A percentile compares a stretch with the other conserved stretches of the same genome.
Conservation (phyloP, 2,888 invertebrate genomes). For the Nemapogon koenigi region DNA sequence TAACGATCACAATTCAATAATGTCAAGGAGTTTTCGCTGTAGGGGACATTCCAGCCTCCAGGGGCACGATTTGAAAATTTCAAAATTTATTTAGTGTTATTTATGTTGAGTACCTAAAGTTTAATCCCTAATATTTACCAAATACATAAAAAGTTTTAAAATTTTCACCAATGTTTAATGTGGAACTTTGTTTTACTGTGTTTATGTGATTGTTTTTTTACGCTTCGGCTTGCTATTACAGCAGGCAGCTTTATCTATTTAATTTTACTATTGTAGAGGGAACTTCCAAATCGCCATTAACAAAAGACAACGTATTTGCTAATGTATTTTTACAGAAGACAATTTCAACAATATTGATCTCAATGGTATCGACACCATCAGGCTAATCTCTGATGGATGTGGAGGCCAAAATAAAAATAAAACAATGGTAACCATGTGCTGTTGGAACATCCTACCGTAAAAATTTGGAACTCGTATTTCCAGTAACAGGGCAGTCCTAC, state of each 20-base stretch:
- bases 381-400: background rate
- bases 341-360: background rate
- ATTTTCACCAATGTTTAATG: no score
- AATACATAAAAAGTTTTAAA: no score
- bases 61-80: no score
- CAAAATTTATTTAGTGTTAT: no score
- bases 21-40: no score
- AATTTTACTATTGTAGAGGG: background rate
- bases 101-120: no score
- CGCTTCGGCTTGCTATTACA: background rate
- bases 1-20: no score
- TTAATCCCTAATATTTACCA: no score
- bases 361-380: background rate
- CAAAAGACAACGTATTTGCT: background rate
- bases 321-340: background rate
- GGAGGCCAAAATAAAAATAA: background rate
- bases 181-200: no score
- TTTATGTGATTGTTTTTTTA: no score
- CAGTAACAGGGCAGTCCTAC: background rate
- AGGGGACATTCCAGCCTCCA: no score
- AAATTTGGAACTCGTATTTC: background rate
- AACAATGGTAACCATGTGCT: background rate
- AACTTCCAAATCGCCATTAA: background rate
- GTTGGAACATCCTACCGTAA: background rate
- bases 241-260: background rate